Base-by-base conservation (phyloP, 1,140 invertebrate genomes). In the Penaeus vannamei region DNA sequence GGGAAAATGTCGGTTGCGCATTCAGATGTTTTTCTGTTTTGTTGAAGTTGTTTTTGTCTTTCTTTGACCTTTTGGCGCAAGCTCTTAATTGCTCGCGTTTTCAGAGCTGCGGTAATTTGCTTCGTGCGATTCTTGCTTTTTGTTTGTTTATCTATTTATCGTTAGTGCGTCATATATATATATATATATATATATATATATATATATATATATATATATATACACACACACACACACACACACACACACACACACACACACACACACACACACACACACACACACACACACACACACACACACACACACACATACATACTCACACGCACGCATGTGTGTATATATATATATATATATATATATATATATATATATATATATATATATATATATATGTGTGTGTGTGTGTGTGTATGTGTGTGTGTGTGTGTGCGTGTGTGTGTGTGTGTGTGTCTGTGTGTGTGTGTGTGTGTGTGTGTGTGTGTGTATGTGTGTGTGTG, bases 171-270 rank as follows among this genome's bases (percentile, higher is more conserved):
- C 5, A 77, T 77, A 10, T 77, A 77, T 77, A 77, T 77, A 77
- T 77, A 77, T 77, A 77, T 77, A 77, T 77, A 77, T 77, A 77
- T 77, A 77, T 26, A 77, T 77, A 77, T 77, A 77, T 77, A 77
- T 23, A 77, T 23, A 23, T 77, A 80, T 46, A 80, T 46, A 80
- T 46, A 80, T 46, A 80, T 46, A 80, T 46, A 80, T 46, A 80
- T 46, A 80, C 77, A 80, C 77, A 80, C 77, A 80, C 77, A 80
- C 77, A 80, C 77, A 80, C 77, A 79, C 76, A 79, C 76, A 79
- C 76, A 79, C 76, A 79, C 76, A 79, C 76, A 79, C 76, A 79
- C 76, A 79, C 76, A 79, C 76, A 79, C 76, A 79, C 76, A 79
- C 76, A 79, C 76, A 79, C 76, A 79, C 76, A 79, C 76, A 8